Conservation (phyloP, 2,113 vertebrate genomes). For the Myotis yumanensis region DNA sequence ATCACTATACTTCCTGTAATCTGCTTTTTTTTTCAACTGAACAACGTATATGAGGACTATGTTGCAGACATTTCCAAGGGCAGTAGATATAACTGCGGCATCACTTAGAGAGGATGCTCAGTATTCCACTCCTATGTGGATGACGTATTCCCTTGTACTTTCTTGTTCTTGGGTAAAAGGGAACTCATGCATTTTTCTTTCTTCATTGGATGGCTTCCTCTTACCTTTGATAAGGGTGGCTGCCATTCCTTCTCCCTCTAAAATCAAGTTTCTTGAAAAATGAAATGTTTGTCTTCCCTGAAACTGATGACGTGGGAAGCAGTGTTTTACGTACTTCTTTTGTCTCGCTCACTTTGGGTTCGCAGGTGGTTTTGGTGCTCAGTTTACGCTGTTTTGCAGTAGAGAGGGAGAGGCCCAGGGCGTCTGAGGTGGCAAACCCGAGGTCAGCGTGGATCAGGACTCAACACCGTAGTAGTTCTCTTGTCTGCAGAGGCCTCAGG, state of each 20-base stretch:
- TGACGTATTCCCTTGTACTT: neutral
- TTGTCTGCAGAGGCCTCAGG: neutral
- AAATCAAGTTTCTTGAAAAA: slow-evolving; percentile 60
- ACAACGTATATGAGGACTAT: neutral
- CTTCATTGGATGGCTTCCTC: slow-evolving; percentile 24
- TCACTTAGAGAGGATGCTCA: neutral
- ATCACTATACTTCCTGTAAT: neutral
- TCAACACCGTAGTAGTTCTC: neutral
- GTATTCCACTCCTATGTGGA: neutral
- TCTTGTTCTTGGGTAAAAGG: neutral
- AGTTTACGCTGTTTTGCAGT: slow-evolving; percentile 3
- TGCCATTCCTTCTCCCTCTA: slow-evolving; percentile 30
- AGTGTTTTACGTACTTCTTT: neutral
- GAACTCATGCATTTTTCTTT: neutral
- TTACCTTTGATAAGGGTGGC: slow-evolving; percentile 33
- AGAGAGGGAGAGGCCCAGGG: slow-evolving; percentile 22
- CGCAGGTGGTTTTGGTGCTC: neutral
- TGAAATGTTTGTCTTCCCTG: slow-evolving; percentile 41
- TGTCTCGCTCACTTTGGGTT: neutral
- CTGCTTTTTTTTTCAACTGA: neutral
- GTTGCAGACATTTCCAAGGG: neutral
- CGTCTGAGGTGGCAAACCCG: neutral
- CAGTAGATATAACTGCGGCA: neutral
- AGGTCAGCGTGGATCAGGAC: neutral
- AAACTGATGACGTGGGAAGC: slow-evolving; percentile 48